Evolutionary conservation across 2,888 invertebrate species (phyloP).

Genomic region (Altica lythri): DNA sequence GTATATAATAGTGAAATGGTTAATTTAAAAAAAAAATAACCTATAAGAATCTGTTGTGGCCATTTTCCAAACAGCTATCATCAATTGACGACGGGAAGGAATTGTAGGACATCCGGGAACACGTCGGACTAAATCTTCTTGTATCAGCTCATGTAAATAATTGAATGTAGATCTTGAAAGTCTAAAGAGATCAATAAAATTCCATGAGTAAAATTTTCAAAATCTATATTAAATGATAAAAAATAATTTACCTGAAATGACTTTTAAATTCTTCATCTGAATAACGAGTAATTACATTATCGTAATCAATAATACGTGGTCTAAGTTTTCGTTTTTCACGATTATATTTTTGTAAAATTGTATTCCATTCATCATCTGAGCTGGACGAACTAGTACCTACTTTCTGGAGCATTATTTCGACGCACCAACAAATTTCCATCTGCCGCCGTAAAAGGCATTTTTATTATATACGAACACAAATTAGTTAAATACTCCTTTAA

Average conservation of each 20-base stretch:
- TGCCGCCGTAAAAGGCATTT: no score
- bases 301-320: conserved; percentile 22
- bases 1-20: no score
- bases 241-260: no score
- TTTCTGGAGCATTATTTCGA: conserved; percentile 20
- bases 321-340: no score
- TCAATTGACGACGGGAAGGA: conserved; percentile 19
- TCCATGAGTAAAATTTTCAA: conserved; percentile 4
- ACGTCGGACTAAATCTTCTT: conserved; percentile 21
- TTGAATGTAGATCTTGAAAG: conserved; percentile 20
- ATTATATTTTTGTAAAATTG: conserved; percentile 19
- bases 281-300: conserved; percentile 19
- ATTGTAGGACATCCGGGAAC: conserved; percentile 20
- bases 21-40: conserved; percentile 7
- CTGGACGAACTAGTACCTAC: conserved; percentile 19
- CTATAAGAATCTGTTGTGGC: conserved; percentile 22
- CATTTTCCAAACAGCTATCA: conserved; percentile 27
- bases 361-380: conserved; percentile 24
- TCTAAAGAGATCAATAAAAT: conserved; percentile 16
- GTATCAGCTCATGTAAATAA: conserved; percentile 20
- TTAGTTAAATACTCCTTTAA: no score
- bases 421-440: conserved; percentile 18
- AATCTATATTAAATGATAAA: conserved; percentile 7
- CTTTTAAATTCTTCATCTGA: conserved; percentile 25
- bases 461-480: no score